Conservation (phyloP, 2,797 vertebrate species). For the Chanos chanos region DNA sequence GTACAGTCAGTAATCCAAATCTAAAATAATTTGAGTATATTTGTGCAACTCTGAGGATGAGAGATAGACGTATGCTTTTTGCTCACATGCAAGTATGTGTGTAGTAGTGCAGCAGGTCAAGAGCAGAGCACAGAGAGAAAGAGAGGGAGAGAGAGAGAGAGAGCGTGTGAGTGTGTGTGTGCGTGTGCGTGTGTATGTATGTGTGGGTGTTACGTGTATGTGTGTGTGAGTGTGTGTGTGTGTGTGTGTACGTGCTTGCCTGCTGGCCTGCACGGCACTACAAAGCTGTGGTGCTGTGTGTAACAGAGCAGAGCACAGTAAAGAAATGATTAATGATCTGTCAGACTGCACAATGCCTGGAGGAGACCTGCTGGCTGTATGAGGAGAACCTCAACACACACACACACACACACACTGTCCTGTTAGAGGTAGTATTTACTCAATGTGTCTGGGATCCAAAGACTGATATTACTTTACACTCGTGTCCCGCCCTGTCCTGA, state of each 20-base stretch:
- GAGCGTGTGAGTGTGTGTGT: background rate
- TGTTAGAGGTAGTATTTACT: background rate
- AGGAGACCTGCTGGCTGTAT: conserved; percentile 22
- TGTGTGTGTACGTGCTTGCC: background rate
- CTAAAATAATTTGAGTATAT: too few relatives aligned
- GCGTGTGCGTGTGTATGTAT: background rate
- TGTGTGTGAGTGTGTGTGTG: background rate
- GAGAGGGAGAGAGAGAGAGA: too few relatives aligned
- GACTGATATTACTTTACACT: conserved; percentile 32
- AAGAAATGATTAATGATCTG: conserved; percentile 38
- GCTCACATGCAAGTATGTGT: too few relatives aligned
- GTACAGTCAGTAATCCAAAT: too few relatives aligned
- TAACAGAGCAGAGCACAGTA: conserved; percentile 21
- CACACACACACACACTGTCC: conserved; percentile 18
- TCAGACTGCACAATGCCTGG: conserved; percentile 20
- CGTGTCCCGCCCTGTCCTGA: background rate
- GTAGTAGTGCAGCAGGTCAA: too few relatives aligned
- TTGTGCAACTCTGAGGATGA: too few relatives aligned
- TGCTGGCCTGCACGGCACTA: background rate
- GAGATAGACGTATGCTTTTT: too few relatives aligned
- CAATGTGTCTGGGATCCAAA: conserved; percentile 14
- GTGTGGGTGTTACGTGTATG: conserved; percentile 3
- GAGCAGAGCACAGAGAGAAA: too few relatives aligned
- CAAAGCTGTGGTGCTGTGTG: conserved; percentile 12
- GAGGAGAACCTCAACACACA: conserved; percentile 5